Conservation (phyloP, 1,140 invertebrate genomes). For the Cotesia glomerata region DNA sequence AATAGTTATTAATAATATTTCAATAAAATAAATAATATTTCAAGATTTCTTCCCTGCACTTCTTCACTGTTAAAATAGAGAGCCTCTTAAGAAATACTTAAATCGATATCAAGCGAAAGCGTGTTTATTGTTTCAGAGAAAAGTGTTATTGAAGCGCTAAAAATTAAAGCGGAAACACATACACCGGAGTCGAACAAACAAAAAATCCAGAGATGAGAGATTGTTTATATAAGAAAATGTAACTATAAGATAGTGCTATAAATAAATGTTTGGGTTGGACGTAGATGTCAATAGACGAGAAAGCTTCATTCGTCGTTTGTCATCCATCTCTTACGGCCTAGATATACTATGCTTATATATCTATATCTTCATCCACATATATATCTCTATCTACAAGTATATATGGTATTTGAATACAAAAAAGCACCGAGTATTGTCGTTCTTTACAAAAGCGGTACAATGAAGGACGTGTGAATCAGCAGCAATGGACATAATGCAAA, state of each 20-base stretch:
- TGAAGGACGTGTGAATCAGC: constrained; percentile 60
- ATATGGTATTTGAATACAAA: constrained; percentile 37
- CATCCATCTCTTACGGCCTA: constrained; percentile 38
- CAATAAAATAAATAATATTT: too few species aligned
- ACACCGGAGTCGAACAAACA: background rate
- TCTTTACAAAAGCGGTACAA: constrained; percentile 53
- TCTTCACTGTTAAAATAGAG: too few species aligned
- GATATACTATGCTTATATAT: too few species aligned
- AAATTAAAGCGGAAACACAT: too few species aligned
- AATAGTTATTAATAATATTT: too few species aligned
- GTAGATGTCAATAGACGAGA: constrained; percentile 18
- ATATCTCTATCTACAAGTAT: too few species aligned
- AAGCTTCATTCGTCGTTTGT: constrained; percentile 44
- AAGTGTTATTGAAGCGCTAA: too few species aligned
- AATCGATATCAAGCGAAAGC: background rate
- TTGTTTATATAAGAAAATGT: background rate
- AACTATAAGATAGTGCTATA: background rate
- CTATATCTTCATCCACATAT: constrained; percentile 30
- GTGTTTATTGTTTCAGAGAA: too few species aligned
- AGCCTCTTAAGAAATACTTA: background rate
- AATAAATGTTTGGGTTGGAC: constrained; percentile 2
- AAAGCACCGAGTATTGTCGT: constrained; percentile 51
- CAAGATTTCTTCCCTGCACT: too few species aligned
- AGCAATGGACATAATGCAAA: constrained; percentile 60
- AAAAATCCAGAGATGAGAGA: background rate